Base-by-base conservation (phyloP, 30 jellyfish, hydroid and myxozoan species). In the Chrysaora quinquecirrha region DNA sequence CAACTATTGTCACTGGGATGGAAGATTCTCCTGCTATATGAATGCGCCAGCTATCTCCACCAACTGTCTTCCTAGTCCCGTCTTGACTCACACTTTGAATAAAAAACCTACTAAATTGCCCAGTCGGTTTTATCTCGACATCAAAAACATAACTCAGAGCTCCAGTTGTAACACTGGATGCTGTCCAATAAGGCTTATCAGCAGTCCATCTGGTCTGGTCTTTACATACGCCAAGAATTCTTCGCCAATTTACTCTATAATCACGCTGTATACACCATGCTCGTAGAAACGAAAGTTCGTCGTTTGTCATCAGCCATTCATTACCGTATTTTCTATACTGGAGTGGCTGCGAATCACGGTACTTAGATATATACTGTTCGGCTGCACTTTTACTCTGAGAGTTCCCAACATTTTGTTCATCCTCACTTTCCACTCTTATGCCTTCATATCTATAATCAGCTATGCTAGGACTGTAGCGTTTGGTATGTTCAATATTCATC, bases 1-100 rank as follows among this genome's bases (percentile, higher is more conserved):
- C 99, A n/a, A 82, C 65, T 12, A 83, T 49, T 21, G 97, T 87
- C 18, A 88, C 99, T 0, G 99, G 97, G 30, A 87, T 96, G 23
- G 97, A 69, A 2, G 97, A 48, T 21, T 73, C 85, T 47, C 99
- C 99, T n/a, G 71, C 32, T 1, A 94, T 80, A 63, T 79, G 95
- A 14, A 94, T 84, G 30, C 99, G 38, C 99, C 97, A 94, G 48
- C 80, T 14, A 43, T 94, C 99, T 1, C 99, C 99, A 1, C 99
- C 99, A 22, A 48, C 1, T 20, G 33, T 29, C 73, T 73, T 94
- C 67, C 28, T 60, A 25, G 92, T 76, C 48, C 95, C 96, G 43
- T 75, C 83, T 58, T 73, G 84, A 18, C 85, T 69, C 9, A 66
- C 93, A 25, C 96, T 28, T 30, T 75, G 95, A 11, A 94, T 94